These are phyloP conservation scores for Gymnorhina tibicen DNA, from an alignment of 2,113 vertebrate genomes.

Conservation along the genomic window DNA sequence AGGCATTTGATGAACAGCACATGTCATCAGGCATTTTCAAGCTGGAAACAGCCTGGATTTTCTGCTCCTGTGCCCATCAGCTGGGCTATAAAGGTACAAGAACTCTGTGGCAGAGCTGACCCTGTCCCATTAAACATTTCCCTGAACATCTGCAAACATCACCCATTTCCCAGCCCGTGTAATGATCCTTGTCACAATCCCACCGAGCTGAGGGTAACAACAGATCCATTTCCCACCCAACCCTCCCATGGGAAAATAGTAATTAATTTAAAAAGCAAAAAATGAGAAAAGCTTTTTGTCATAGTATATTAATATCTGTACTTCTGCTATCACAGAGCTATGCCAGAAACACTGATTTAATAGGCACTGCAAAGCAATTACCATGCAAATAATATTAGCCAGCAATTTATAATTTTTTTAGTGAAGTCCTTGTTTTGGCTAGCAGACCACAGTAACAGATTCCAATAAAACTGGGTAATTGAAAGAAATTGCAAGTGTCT, in stretches of 20 bases:
- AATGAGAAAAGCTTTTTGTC: constrained; percentile 13
- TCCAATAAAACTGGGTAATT: constrained; percentile 25
- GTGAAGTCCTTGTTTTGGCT: constrained; percentile 49
- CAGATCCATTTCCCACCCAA: background rate
- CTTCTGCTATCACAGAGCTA: constrained; percentile 1
- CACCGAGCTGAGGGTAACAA: background rate
- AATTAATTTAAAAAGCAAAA: background rate
- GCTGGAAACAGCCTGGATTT: background rate
- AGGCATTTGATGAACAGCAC: background rate
- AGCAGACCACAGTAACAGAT: constrained; percentile 14
- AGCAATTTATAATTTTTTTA: constrained; percentile 35
- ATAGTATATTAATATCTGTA: constrained; percentile 35
- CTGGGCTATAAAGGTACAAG: background rate
- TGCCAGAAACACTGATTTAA: constrained; percentile 63
- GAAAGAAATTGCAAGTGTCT: constrained; percentile 47
- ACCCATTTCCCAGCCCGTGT: background rate
- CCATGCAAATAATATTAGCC: constrained; percentile 59
- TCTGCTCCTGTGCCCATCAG: background rate
- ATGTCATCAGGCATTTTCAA: background rate
- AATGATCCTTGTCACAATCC: background rate
- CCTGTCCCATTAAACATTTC: background rate
- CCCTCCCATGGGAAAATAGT: background rate
- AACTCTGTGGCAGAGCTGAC: background rate
- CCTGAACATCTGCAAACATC: background rate
- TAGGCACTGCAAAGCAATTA: constrained; percentile 52